These are phyloP conservation scores for Griposia aprilina DNA, from an alignment of 2,888 invertebrate species.

Conservation along the genomic window DNA sequence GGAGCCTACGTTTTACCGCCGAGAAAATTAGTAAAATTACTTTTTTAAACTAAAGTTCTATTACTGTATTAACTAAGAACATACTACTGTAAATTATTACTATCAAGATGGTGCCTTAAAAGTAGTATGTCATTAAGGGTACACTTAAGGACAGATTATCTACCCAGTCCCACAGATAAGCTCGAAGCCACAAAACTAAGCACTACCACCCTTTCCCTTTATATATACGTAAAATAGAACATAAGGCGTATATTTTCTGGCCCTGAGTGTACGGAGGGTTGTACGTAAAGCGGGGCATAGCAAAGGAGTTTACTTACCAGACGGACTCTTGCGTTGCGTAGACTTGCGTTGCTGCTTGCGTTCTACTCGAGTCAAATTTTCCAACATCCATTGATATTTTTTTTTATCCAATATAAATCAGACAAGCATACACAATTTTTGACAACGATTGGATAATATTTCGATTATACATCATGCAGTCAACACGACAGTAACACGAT, in stretches of 20 bases:
- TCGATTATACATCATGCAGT: slow-evolving; percentile 89
- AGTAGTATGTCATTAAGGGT: slow-evolving; percentile 71
- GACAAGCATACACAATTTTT: slow-evolving; percentile 87
- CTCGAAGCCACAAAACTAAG: slow-evolving; percentile 75
- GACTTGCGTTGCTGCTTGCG: slow-evolving; percentile 98
- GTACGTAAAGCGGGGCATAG: slow-evolving; percentile 81
- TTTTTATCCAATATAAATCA: slow-evolving; percentile 70
- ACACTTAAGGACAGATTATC: slow-evolving; percentile 80
- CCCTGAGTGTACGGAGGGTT: slow-evolving; percentile 81
- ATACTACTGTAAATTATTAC: slow-evolving; percentile 55
- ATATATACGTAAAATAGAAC: slow-evolving; percentile 39
- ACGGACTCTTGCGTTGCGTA: slow-evolving; percentile 93
- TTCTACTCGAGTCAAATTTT: slow-evolving; percentile 91
- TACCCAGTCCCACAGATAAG: slow-evolving; percentile 70
- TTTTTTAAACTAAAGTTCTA: slow-evolving; percentile 57
- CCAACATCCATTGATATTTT: slow-evolving; percentile 77
- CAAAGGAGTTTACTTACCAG: slow-evolving; percentile 94
- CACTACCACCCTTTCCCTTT: slow-evolving; percentile 67
- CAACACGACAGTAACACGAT: slow-evolving; percentile 89
- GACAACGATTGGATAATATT: slow-evolving; percentile 82
- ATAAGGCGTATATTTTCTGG: slow-evolving; percentile 69
- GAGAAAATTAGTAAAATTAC: slow-evolving; percentile 59
- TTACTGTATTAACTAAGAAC: slow-evolving; percentile 60
- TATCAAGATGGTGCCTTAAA: slow-evolving; percentile 54
- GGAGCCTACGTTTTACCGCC: slow-evolving; percentile 42